A percentile compares a stretch with the other conserved stretches of the same genome.
Evolutionary conservation across 1,140 invertebrate species (phyloP).

Genomic region (Ptiloglossa arizonensis): DNA sequence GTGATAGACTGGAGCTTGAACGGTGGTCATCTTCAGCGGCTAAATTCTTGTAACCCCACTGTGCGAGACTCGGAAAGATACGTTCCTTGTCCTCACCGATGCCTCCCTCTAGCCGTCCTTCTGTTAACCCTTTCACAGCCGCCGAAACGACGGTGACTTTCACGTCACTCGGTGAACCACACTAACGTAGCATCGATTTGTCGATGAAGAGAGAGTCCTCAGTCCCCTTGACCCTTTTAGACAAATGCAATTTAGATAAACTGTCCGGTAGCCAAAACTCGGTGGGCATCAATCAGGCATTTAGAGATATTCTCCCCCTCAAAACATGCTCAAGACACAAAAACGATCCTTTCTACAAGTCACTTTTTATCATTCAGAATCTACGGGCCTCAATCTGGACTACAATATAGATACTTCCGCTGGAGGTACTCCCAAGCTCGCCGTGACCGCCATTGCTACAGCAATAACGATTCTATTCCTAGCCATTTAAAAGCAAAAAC

Average conservation of each 20-base stretch:
- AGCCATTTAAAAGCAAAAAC: slow-evolving; percentile 77
- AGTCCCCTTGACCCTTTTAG: slow-evolving; percentile 53
- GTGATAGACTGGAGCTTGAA: too few species aligned
- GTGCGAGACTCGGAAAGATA: too few species aligned
- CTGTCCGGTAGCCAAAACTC: slow-evolving; percentile 19
- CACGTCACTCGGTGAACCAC: too few species aligned
- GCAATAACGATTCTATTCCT: slow-evolving; percentile 76
- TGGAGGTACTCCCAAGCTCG: slow-evolving; percentile 77
- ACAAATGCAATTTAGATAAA: slow-evolving; percentile 36
- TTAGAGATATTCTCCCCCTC: slow-evolving; percentile 38
- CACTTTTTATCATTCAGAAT: slow-evolving; percentile 79
- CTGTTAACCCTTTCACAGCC: too few species aligned
- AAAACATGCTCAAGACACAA: slow-evolving; percentile 31
- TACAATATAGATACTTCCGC: slow-evolving; percentile 74
- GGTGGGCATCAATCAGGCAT: slow-evolving; percentile 33
- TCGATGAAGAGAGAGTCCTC: slow-evolving; percentile 15
- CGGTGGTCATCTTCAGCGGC: too few species aligned
- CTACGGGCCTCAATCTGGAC: slow-evolving; percentile 75
- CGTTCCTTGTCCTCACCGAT: neutral
- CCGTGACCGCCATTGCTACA: slow-evolving; percentile 76
- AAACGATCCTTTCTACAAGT: slow-evolving; percentile 57
- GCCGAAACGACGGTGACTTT: too few species aligned
- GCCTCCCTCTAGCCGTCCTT: too few species aligned
- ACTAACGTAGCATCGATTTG: too few species aligned
- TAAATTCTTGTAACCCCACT: too few species aligned